These are phyloP conservation scores for Andrena flavipes DNA, from an alignment of 2,888 invertebrate species.

Conservation along the genomic window DNA sequence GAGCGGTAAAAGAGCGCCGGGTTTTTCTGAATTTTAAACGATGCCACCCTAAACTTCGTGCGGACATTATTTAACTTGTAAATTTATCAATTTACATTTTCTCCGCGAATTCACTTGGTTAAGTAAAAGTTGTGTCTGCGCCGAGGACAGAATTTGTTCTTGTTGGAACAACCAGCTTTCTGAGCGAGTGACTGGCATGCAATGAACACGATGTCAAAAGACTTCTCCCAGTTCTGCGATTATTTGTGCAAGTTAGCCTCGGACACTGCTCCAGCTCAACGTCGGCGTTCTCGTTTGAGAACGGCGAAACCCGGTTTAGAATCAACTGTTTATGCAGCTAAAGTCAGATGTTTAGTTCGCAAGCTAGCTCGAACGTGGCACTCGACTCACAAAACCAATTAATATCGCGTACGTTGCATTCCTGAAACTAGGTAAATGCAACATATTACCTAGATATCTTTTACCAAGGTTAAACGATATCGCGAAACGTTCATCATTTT, in stretches of 20 bases:
- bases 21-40: constrained; percentile 48
- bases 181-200: not conserved
- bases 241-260: constrained; percentile 32
- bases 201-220: constrained; percentile 18
- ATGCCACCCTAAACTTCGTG: constrained; percentile 22
- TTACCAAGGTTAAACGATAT: not conserved
- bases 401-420: constrained; percentile 38
- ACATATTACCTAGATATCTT: not conserved
- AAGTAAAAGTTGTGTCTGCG: not conserved
- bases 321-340: constrained; percentile 55
- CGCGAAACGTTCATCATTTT: not conserved
- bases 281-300: constrained; percentile 39
- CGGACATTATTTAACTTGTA: constrained; percentile 55
- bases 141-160: not conserved
- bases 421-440: constrained; percentile 3
- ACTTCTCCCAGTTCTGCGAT: constrained; percentile 10
- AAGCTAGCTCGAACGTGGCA: constrained; percentile 27
- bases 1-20: not conserved
- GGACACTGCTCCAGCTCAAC: constrained; percentile 38
- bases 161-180: not conserved
- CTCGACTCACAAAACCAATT: constrained; percentile 59
- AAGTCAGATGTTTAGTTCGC: constrained; percentile 63
- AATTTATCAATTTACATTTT: constrained; percentile 50
- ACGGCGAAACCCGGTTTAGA: constrained; percentile 32
- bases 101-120: not conserved